Evolutionary conservation across 2,888 invertebrate genomes (phyloP).

Genomic region (Busseola fusca): DNA sequence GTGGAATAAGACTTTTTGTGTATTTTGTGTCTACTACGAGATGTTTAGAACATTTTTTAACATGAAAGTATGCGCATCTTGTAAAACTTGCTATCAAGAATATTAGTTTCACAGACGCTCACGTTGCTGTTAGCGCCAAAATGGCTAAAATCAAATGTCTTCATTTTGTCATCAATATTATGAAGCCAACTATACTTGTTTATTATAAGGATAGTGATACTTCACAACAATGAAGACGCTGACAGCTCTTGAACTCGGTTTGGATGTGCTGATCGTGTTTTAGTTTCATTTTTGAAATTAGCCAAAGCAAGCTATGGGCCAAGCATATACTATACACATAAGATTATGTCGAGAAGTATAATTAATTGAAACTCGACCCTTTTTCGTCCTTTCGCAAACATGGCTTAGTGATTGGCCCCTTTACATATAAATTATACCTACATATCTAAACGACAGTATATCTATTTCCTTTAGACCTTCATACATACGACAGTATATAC

Average conservation of each 20-base stretch:
- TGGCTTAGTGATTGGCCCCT: slow-evolving; percentile 12
- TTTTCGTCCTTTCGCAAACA: slow-evolving; percentile 17
- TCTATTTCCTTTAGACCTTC: background rate
- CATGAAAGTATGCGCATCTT: too few relatives aligned
- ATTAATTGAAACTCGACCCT: slow-evolving; percentile 22
- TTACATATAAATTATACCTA: background rate
- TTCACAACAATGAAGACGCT: background rate
- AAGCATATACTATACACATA: background rate
- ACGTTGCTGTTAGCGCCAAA: too few relatives aligned
- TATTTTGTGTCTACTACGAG: too few relatives aligned
- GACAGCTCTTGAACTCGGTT: background rate
- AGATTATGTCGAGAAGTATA: background rate
- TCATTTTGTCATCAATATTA: too few relatives aligned
- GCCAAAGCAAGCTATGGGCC: background rate
- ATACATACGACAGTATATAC: background rate
- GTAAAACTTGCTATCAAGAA: too few relatives aligned
- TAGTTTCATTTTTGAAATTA: background rate
- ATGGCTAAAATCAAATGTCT: too few relatives aligned
- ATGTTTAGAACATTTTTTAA: too few relatives aligned
- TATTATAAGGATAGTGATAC: background rate
- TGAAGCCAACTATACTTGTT: too few relatives aligned
- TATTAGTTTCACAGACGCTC: too few relatives aligned
- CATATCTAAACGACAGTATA: background rate
- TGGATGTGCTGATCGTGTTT: background rate
- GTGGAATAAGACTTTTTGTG: too few relatives aligned